Evolutionary conservation across 35 echinoderm and acorn worm species (phyloP).

Genomic region (Lytechinus variegatus): DNA sequence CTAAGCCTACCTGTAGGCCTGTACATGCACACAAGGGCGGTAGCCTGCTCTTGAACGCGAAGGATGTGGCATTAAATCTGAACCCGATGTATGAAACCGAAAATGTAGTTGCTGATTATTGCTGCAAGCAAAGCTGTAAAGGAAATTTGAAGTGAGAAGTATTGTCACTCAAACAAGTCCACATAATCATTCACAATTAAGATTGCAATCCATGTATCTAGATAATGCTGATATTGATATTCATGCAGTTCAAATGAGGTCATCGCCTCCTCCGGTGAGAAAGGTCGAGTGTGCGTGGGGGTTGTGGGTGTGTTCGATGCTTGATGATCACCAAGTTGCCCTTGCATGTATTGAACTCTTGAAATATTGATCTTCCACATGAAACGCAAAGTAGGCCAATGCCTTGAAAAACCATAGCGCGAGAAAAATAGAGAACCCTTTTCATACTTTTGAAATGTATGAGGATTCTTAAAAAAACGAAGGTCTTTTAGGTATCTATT

Average conservation of each 20-base stretch:
- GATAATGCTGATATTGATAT: background rate
- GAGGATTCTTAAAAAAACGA: too few relatives aligned
- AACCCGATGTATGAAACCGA: background rate
- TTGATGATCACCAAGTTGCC: background rate
- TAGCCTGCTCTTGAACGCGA: background rate
- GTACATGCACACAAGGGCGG: background rate
- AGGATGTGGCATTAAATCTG: conserved; percentile 2
- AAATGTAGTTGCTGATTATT: background rate
- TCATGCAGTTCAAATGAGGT: background rate
- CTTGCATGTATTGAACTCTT: background rate
- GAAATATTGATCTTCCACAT: background rate
- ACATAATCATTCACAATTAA: conserved; percentile 7
- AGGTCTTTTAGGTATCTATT: background rate
- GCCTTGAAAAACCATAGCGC: background rate
- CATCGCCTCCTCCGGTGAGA: background rate
- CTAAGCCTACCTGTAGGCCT: conserved; percentile 8
- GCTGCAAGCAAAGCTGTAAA: background rate
- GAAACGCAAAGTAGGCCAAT: background rate
- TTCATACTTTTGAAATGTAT: background rate
- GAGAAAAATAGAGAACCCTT: background rate
- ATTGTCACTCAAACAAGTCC: conserved; percentile 2
- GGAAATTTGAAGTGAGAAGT: background rate
- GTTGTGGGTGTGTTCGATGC: background rate
- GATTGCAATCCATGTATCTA: background rate
- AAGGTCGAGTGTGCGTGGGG: background rate